Base-by-base conservation (phyloP, 2,113 vertebrate species). In the Gallinago paraguaiae region DNA sequence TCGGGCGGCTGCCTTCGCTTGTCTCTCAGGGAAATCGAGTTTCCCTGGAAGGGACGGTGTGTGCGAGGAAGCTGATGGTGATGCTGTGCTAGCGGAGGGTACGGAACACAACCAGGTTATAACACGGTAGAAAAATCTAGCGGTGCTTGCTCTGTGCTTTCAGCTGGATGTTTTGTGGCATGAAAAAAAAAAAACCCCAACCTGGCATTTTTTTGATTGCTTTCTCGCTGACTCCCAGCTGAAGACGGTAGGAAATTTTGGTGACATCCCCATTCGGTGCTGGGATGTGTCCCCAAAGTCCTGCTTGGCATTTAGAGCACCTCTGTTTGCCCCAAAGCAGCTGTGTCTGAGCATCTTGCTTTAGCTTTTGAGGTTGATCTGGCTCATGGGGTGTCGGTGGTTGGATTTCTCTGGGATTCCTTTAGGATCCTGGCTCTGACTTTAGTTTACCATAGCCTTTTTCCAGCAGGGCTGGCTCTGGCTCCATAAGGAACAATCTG, bases 101-200 rank as follows among this genome's bases (percentile, higher is more conserved):
- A 57, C 6, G 70, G 75, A 76, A 30, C 18, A 5, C 19, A 2
- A 6, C 3, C n/a, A 51, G 61, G 48, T 22, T 57, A 23, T 65
- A 2, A 45, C 41, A 0, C 0, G 13, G 17, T 13, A 65, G 72
- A 54, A 25, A 64, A 33, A 71, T 50, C 18, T 7, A 8, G 23
- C 10, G 65, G 53, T 53, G 51, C 51, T 53, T 15, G 51, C 51
- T 53, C 51, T 17, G 53, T 28, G 53, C 28, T 54, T 54, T 54
- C 53, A 11, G 14, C 27, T 82, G 77, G 23, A 2, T 63, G 20
- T 65, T 72, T 64, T 3, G 1, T 45, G n/a, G 41, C 41, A 43
- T n/a, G 18, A 4, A 37, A 37, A 37, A 61, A 46, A 46, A 46
- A 8, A 20, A 13, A 17, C 1, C n/a, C 59, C 20, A 57, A 15